Base-by-base conservation (phyloP, 2,888 invertebrate genomes). In the Philaethria dido region DNA sequence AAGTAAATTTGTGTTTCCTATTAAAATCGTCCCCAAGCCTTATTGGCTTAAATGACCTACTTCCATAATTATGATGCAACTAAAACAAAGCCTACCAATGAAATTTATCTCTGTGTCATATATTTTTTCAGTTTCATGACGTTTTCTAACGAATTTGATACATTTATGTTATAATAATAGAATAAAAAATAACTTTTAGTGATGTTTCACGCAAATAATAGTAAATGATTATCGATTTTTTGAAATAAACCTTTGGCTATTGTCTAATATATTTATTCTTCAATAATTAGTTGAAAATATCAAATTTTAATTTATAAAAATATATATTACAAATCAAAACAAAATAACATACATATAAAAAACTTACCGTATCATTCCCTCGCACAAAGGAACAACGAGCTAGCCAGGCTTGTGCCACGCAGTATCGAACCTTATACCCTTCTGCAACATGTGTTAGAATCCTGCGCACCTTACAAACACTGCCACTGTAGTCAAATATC, bases 351-450 rank as follows among this genome's bases (percentile, higher is more conserved):
- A 65, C 42, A 67, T 67, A 64, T 42, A 64, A 57, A 66, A 47
- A 63, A 87, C 92, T 90, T 72, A 92, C 92, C 91, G 84, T 88
- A 81, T 87, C 92, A 92, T 92, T 87, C 80, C 87, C 84, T 77
- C 83, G 80, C 80, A 86, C 86, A 84, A 86, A 81, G 84, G 78
- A 73, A 68, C 42, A 69, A 71, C 78, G 78, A 84, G 82, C 89
- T 91, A 92, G 83, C 90, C 92, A 76, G 92, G 92, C 88, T 88
- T 89, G 76, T 87, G 89, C 91, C 91, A 91, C 84, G 89, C 91
- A 73, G 85, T 87, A 83, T 87, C 82, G 81, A 89, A 91, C 85
- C 87, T 85, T 87, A 88, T 85, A 74, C 86, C 87, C 72, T 80
- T 83, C 77, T 78, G 88, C 92, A 88, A 91, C 92, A 92, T 92